Evolutionary conservation across 2,888 invertebrate genomes (phyloP), one percentile per base, ranked within the genome.

Genomic region (Argyresthia goedartella): DNA sequence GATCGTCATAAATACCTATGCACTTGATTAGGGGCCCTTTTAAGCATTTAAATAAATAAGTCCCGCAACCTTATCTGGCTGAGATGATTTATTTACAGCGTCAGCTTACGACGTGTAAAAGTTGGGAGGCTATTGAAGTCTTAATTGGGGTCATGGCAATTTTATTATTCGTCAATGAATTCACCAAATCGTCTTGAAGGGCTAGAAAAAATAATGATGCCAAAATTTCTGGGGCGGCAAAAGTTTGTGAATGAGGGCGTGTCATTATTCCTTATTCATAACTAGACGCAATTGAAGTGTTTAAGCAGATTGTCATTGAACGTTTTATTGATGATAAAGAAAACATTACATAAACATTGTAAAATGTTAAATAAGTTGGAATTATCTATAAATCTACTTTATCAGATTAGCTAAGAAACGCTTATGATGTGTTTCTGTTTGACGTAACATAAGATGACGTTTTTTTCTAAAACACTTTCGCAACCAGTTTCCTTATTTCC

Each of bases 21-120:
- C 52, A 57, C 56, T 56, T 61, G 55, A 60, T 66, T 60, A 62
- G 62, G 61, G 58, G 58, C 55, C 57, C 55, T 60, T 65, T 62
- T 39, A 44, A 15, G 14, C 10, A 15, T 44, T 43, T 14, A 43
- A 44, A 44, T 9, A 15, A 44, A 16, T 15, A n/a, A 16, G 16
- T 1, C 11, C n/a, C 14, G 13, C 34, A 8, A 47, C 13, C 47
- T 45, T 42, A n/a, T 42, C 45, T 3, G 1, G 33, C 1, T 7
- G 47, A 11, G 34, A 47, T 33, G 9, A 47, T 47, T 35, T 34
- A 47, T 47, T 47, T 34, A n/a, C 35, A n/a, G 33, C 47, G 25
- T 47, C 35, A 33, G 47, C 34, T 47, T 47, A 34, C 34, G 33
- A 15, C 35, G 16, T 39, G 39, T 14, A 49, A 49, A 39, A 49